These are phyloP conservation scores for Carposina sasakii DNA, from an alignment of 1,140 invertebrate genomes.

Conservation along the genomic window DNA sequence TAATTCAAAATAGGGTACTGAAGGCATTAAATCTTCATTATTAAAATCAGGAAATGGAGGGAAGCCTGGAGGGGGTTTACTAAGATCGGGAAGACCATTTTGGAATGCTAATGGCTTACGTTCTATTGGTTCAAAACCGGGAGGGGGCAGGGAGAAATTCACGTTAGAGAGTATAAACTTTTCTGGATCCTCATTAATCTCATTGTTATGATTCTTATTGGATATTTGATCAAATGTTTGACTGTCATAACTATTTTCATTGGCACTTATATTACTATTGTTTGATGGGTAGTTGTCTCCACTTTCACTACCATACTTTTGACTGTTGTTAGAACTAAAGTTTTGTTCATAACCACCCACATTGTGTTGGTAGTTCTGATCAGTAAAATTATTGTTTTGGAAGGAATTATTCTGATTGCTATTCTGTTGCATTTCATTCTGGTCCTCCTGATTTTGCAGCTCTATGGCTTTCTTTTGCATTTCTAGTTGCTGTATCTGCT, in stretches of 20 bases:
- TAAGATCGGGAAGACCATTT: slow-evolving; percentile 83
- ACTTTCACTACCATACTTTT: slow-evolving; percentile 58
- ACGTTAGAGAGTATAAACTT: slow-evolving; percentile 55
- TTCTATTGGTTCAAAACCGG: slow-evolving; percentile 69
- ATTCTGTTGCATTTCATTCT: slow-evolving; percentile 39
- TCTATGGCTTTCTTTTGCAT: slow-evolving; percentile 85
- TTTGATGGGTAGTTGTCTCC: slow-evolving; percentile 60
- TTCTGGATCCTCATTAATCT: slow-evolving; percentile 47
- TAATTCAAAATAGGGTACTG: slow-evolving; percentile 95
- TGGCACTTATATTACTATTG: slow-evolving; percentile 62
- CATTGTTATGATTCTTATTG: slow-evolving; percentile 42
- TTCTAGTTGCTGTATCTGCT: slow-evolving; percentile 89
- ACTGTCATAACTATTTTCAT: slow-evolving; percentile 65
- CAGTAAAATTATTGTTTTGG: slow-evolving; percentile 50
- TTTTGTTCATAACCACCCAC: slow-evolving; percentile 45
- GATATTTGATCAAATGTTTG: slow-evolving; percentile 61
- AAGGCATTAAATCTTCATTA: slow-evolving; percentile 87
- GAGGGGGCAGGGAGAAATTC: slow-evolving; percentile 74
- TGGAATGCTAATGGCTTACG: slow-evolving; percentile 56
- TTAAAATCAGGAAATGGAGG: slow-evolving; percentile 70
- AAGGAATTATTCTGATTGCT: slow-evolving; percentile 46
- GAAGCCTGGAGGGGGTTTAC: slow-evolving; percentile 89
- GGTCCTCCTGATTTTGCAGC: slow-evolving; percentile 73
- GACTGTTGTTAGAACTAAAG: slow-evolving; percentile 43
- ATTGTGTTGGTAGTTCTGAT: slow-evolving; percentile 48